Conservation (phyloP, 2,797 vertebrate species). For the Danio jaintianensis region DNA sequence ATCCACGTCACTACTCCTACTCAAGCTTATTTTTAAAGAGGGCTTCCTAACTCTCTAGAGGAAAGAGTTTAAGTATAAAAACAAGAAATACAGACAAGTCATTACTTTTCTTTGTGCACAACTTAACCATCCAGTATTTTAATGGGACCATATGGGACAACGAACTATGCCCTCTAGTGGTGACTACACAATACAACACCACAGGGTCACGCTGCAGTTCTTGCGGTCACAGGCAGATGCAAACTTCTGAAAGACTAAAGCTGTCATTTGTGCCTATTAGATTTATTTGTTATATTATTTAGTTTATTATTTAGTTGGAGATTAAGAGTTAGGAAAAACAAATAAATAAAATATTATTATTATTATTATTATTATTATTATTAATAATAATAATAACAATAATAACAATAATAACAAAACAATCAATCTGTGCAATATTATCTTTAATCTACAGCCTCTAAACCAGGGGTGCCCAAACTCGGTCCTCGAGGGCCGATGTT, state of each 20-base stretch:
- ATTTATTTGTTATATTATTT: background rate
- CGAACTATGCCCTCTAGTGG: slow-evolving; percentile 20
- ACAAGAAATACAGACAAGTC: background rate
- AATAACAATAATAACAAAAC: too few species aligned
- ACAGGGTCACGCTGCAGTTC: background rate
- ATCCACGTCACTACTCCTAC: background rate
- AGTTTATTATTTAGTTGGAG: too few species aligned
- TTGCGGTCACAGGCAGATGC: background rate
- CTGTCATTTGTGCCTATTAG: background rate
- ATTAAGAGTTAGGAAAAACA: too few species aligned
- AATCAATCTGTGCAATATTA: too few species aligned
- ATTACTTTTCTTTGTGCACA: background rate
- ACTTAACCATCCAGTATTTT: background rate
- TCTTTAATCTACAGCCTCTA: too few species aligned
- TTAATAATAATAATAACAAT: too few species aligned
- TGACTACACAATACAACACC: background rate
- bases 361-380: too few species aligned
- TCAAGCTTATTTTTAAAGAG: background rate
- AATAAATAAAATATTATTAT: too few species aligned
- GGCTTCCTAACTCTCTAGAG: background rate
- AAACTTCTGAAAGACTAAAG: background rate
- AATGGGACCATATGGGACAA: background rate
- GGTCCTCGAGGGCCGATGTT: too few species aligned
- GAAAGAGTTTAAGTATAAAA: background rate
- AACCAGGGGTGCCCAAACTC: too few species aligned